Evolutionary conservation across 2,888 invertebrate species (phyloP).

Genomic region (Cataglyphis altisquamis): DNA sequence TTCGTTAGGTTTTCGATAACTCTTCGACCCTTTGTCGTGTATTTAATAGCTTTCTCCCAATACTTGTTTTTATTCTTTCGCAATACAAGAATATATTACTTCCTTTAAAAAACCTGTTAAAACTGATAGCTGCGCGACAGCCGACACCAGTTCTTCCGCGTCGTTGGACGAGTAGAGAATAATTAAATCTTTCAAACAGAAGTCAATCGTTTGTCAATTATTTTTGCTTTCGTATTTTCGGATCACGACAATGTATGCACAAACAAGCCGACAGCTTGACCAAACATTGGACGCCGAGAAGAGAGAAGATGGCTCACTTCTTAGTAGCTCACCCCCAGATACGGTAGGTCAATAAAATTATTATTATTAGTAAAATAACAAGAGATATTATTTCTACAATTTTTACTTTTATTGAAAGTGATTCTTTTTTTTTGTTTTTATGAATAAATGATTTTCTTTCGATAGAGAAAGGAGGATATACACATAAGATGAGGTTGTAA

Average conservation of each 20-base stretch:
- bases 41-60: conserved; percentile 4
- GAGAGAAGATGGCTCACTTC: not conserved
- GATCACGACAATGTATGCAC: conserved; percentile 56
- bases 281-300: not conserved
- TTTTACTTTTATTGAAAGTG: not conserved
- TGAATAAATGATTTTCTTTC: not conserved
- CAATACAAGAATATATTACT: conserved; percentile 16
- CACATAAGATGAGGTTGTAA: not conserved
- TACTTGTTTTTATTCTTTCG: conserved; percentile 29
- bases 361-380: conserved; percentile 18
- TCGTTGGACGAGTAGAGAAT: conserved; percentile 45
- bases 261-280: not conserved
- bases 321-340: conserved; percentile 46
- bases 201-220: not conserved
- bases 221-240: not conserved
- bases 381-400: not conserved
- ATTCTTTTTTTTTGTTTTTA: not conserved
- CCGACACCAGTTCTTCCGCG: conserved; percentile 61
- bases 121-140: conserved; percentile 40
- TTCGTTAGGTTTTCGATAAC: conserved; percentile 52
- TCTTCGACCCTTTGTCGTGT: conserved; percentile 36
- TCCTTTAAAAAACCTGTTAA: conserved; percentile 58
- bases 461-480: not conserved
- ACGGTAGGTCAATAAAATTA: conserved; percentile 57
- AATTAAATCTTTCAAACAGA: not conserved